phyloP scores from a whole-genome alignment of 2,797 vertebrate species.

The Brachymystax lenok region DNA sequence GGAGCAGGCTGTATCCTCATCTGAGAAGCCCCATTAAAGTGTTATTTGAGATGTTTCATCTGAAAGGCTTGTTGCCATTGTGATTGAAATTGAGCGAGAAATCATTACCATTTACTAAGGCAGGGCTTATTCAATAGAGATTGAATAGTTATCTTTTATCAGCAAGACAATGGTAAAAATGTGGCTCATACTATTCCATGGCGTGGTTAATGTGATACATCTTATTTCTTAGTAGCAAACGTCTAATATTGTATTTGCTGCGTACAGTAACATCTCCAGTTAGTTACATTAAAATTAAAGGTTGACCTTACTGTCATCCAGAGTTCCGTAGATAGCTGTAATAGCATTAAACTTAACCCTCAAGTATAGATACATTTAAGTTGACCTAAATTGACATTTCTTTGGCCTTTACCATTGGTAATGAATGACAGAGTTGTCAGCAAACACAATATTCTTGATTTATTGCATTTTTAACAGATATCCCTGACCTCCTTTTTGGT shows the following conservation, averaged over 20 bases:
- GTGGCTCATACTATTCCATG: too few species aligned
- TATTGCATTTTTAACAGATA: background rate
- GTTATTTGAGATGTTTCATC: slow-evolving; percentile 1
- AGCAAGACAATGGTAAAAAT: too few species aligned
- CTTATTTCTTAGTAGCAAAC: too few species aligned
- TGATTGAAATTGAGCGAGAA: slow-evolving; percentile 2
- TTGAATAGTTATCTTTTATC: too few species aligned
- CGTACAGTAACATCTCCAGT: too few species aligned
- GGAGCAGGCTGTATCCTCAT: background rate
- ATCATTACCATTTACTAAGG: too few species aligned
- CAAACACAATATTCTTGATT: background rate
- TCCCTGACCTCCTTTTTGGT: slow-evolving; percentile 3
- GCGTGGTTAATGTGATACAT: too few species aligned
- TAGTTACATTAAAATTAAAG: too few species aligned
- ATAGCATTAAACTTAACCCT: background rate
- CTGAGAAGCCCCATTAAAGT: background rate
- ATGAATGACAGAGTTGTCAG: background rate
- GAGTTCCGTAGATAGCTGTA: background rate
- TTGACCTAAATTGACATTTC: background rate
- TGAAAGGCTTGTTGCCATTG: background rate
- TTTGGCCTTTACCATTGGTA: background rate
- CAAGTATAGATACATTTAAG: background rate
- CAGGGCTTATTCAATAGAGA: too few species aligned
- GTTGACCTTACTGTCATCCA: background rate
- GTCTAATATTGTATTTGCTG: too few species aligned